Base-by-base conservation (phyloP, 2,888 invertebrate species). In the Urechis unicinctus region DNA sequence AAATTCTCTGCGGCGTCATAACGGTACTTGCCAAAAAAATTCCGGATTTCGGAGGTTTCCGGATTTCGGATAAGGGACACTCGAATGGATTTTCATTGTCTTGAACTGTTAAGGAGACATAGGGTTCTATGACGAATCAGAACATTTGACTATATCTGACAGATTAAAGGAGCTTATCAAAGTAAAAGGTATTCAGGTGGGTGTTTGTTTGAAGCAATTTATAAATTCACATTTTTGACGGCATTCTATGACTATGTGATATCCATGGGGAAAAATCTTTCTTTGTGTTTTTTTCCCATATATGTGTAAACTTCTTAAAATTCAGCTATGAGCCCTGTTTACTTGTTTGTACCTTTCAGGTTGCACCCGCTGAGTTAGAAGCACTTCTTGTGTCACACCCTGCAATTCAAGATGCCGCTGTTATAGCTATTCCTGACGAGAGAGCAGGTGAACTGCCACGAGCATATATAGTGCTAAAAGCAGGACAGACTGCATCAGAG, bases 311-410 rank as follows among this genome's bases (percentile, higher is more conserved):
- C 17, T 13, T n/a, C n/a, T n/a, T n/a, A n/a, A n/a, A n/a, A n/a
- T n/a, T n/a, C n/a, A n/a, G n/a, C n/a, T n/a, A n/a, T n/a, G n/a
- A n/a, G n/a, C n/a, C n/a, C n/a, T n/a, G n/a, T n/a, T n/a, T n/a
- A n/a, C n/a, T n/a, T n/a, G n/a, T n/a, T n/a, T n/a, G n/a, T n/a
- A n/a, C n/a, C n/a, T n/a, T n/a, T n/a, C 88, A 89, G 83, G 88
- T 93, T 5, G 85, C 91, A 0, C 92, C 92, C 2, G 91, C 91
- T 1, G 92, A 93, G 79, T 78, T 94, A 42, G 93, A 94, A 78
- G 86, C 85, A 21, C 69, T 92, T 50, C 75, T 93, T 42, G 78
- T 90, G 52, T 84, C 84, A 41, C 85, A 88, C 79, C 80, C 83
- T 0, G 83, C 83, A 53, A 84, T 92, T 50, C 82, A 83, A 54